Evolutionary conservation across 2,888 invertebrate species (phyloP), one percentile per base, ranked within the genome.

Genomic region (Caenorhabditis sp.): DNA sequence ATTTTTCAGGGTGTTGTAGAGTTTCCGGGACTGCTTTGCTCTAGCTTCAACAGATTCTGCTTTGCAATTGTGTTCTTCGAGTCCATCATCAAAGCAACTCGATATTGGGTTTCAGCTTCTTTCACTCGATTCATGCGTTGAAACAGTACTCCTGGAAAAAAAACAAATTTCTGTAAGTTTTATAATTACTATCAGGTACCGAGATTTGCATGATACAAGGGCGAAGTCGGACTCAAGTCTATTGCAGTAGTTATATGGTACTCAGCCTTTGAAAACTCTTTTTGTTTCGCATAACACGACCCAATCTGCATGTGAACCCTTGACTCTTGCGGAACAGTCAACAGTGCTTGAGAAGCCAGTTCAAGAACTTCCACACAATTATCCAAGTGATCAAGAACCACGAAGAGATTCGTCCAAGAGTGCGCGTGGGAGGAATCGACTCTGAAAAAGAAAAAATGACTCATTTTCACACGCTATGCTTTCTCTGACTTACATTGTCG

Each of bases 341-440:
- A 88, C 7, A 96, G 89, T 0, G 94, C 95, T 82, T 92, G 91
- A 17, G 92, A 91, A 7, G 94, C 94, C 58, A 93, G 89, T 76
- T 92, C 91, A 61, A 94, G 90, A 1, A 95, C 95, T 88, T 93
- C 92, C 11, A 93, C 92, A 43, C 92, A 91, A 84, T 92, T 91
- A 27, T 92, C 93, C 93, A 89, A 30, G 83, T 78, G 74, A 48
- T 83, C 81, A 50, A 78, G 58, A 84, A 96, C 92, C 7, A 96
- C 93, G 56, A 96, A 91, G 87, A 94, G 92, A 89, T 97, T 98
- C 48, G 94, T 94, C 97, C 97, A 97, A 0, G 96, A 94, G 80
- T 94, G 93, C 7, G 92, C 91, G 89, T 96, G 95, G 0, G 92
- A 92, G 0, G 94, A 93, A 87, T 94, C 65, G 2, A 83, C 45